Conservation (phyloP, 2,888 invertebrate species). For the Euspilapteryx auroguttella region DNA sequence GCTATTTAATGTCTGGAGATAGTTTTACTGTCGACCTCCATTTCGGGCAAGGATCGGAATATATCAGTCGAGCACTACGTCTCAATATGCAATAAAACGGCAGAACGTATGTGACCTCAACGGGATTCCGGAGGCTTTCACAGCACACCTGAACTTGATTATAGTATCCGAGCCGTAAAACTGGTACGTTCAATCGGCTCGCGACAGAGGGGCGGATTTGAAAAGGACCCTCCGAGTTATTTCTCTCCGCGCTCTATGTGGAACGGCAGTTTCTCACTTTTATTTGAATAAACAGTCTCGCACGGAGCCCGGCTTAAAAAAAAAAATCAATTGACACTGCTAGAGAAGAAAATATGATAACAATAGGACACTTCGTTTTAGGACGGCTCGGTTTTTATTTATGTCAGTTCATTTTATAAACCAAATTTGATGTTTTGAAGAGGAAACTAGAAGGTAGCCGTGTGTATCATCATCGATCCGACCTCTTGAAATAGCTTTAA, state of each 20-base stretch:
- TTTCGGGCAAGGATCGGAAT: conserved; percentile 24
- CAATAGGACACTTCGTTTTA: no score
- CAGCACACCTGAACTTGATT: conserved; percentile 55
- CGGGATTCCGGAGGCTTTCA: conserved; percentile 37
- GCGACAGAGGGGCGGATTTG: conserved; percentile 28
- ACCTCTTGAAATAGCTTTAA: no score
- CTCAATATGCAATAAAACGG: conserved; percentile 55
- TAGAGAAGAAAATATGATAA: no score
- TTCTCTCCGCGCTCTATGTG: conserved; percentile 12
- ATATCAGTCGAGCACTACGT: conserved; percentile 44
- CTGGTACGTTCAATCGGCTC: conserved; percentile 35
- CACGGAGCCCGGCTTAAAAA: conserved; percentile 14
- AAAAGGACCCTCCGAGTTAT: conserved; percentile 23
- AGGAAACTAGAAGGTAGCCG: no score
- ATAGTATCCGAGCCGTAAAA: conserved; percentile 47
- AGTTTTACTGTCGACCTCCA: conserved; percentile 26
- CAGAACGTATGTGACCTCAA: conserved; percentile 42
- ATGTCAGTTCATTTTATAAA: no score
- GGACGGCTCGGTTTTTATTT: no score
- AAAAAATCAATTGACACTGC: no score
- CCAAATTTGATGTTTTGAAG: no score
- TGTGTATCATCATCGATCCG: no score
- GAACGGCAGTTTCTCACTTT: conserved; percentile 21
- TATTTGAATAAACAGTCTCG: conserved; percentile 40
- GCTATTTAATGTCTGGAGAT: no score